phyloP scores from a whole-genome alignment of 2,113 vertebrate species.

The Grammomys surdaster region DNA sequence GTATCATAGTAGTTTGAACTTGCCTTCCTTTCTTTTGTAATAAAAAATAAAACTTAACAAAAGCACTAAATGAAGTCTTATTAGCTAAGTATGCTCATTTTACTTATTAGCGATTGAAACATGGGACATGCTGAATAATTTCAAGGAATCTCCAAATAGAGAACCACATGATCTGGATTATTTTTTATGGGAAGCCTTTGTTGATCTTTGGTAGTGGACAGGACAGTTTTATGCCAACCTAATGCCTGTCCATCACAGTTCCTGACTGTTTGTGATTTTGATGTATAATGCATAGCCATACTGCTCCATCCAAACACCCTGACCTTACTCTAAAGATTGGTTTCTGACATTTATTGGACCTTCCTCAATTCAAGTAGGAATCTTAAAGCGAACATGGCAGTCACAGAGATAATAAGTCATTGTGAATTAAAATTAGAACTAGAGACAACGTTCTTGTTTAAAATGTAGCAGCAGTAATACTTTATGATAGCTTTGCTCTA shows the following conservation, averaged over 20 bases:
- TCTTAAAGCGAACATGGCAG: neutral
- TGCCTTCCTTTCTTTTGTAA: no score
- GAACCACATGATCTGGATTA: neutral
- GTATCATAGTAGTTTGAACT: no score
- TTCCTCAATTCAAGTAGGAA: neutral
- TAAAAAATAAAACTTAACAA: neutral
- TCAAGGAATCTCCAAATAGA: neutral
- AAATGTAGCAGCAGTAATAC: constrained; percentile 1
- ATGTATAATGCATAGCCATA: no score
- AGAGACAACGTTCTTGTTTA: neutral
- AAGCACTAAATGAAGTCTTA: neutral
- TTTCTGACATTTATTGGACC: constrained; percentile 27
- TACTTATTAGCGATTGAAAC: no score
- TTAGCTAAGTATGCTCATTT: neutral
- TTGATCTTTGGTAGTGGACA: neutral
- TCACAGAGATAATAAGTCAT: constrained; percentile 1
- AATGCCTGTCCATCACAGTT: neutral
- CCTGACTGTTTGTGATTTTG: no score
- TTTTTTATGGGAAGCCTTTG: neutral
- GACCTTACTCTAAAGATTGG: constrained; percentile 12
- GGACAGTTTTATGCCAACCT: neutral
- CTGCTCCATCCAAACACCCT: neutral
- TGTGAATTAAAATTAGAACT: neutral
- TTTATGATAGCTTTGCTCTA: neutral
- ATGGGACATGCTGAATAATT: neutral